phyloP scores from a whole-genome alignment of 1,140 invertebrate species.

The Mercenaria mercenaria region DNA sequence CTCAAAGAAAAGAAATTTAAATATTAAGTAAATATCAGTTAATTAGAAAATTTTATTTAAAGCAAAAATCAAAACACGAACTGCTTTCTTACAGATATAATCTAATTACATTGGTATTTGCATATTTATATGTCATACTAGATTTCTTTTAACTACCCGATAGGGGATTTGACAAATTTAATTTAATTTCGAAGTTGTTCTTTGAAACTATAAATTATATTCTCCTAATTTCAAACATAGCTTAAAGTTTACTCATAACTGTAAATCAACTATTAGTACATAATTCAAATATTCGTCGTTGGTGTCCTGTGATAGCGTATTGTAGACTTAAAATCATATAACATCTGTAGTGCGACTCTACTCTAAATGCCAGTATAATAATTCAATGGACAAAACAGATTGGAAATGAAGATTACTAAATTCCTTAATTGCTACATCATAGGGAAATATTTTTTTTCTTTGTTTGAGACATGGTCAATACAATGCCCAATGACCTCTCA shows the following conservation, averaged over 20 bases:
- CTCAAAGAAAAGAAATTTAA: too few relatives aligned
- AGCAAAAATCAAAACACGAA: too few relatives aligned
- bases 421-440: constrained; percentile 41
- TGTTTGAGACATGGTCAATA: constrained; percentile 1
- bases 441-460: background rate
- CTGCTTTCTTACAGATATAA: background rate
- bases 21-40: too few relatives aligned
- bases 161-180: background rate
- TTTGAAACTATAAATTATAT: background rate
- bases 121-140: background rate
- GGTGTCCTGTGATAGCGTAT: background rate
- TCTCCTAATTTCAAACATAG: background rate
- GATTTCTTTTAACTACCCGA: background rate
- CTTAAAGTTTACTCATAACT: background rate
- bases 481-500: background rate
- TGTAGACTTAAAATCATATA: background rate
- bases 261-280: background rate
- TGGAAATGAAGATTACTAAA: background rate
- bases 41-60: too few relatives aligned
- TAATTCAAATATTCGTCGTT: constrained; percentile 8
- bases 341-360: background rate
- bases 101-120: background rate
- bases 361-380: constrained; percentile 18
- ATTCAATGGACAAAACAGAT: constrained; percentile 23
- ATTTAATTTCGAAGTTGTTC: background rate